Evolutionary conservation across 2,113 vertebrate species (phyloP), one percentile per base, ranked within the genome.

Genomic region (Megaceryle maxima): DNA sequence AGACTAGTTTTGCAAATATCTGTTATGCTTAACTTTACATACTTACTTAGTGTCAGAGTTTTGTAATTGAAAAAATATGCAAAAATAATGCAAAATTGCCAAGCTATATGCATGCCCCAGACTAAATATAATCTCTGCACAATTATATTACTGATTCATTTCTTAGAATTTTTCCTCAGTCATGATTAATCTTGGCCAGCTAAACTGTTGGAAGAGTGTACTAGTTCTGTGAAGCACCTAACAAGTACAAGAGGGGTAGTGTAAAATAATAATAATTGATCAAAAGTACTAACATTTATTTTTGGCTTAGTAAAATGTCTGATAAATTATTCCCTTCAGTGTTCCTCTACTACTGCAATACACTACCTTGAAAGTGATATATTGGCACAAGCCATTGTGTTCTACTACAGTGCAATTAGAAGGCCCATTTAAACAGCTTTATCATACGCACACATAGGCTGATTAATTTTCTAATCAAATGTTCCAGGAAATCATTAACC

Each of bases 391-490:
- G 92, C 50, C 88, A 96, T 96, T 92, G 94, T 87, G 95, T 97
- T 96, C 66, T 96, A 92, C 79, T 94, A 95, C 96, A 95, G 78
- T 88, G 97, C 96, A 98, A 97, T 98, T 98, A 97, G 97, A 91
- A 96, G 83, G 79, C 96, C 79, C 88, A 93, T 96, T 98, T 97
- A 98, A 98, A 97, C 70, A 94, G 92, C 92, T 98, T 96, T 97
- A 97, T 98, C 97, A 98, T 97, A 96, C 1, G 62, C 96, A 98
- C 94, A 97, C 97, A 97, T 75, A 96, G 93, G 70, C 96, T 98
- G 97, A 98, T 98, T 98, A 98, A 98, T 98, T 98, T 98, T 97
- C 97, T 98, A 98, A 98, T 98, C 97, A 98, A 98, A 97, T 96
- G 97, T 97, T 97, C 97, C 96, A 94, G 93, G 95, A 98, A 98